Evolutionary conservation across 2,888 invertebrate genomes (phyloP), one percentile per base, ranked within the genome.

Genomic region (Thera britannica): DNA sequence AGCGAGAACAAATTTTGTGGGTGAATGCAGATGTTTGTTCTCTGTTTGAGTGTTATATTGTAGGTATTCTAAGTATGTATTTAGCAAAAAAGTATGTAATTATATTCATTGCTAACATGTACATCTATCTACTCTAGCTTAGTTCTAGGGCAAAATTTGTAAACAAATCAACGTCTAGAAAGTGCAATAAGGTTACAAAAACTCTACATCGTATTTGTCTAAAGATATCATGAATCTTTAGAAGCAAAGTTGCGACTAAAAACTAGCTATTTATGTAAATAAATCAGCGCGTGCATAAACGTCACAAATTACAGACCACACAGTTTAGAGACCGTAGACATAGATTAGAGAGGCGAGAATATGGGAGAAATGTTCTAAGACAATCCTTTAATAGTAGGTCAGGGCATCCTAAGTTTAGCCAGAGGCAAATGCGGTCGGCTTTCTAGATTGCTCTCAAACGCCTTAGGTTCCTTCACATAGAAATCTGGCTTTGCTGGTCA

Each of bases 361-460:
- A 84, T 85, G 83, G 82, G 85, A 83, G 79, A 86, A 87, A 83
- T 84, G 84, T 79, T 83, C 81, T 80, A 85, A 89, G 89, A 88
- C 89, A 89, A 81, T 83, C 85, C 84, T 87, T 65, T 92, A 90
- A 90, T 91, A 89, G 88, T 86, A 84, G 90, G 87, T 86, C 88
- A 81, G 80, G 78, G 79, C 78, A 78, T 80, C 73, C 81, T 82
- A 83, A 84, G 80, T 79, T 73, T 77, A 76, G 89, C 90, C 83
- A 63, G 74, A 72, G 81, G 89, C 86, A 70, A 64, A 78, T 78
- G 76, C 73, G 75, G 77, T 74, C 75, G 74, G 73, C 72, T 80
- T 72, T 77, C 77, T 73, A 81, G 80, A 79, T 82, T 80, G 81
- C 78, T 78, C 77, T 79, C 72, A 72, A 71, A 75, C 72, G 70